A percentile compares a stretch with the other conserved stretches of the same genome.
Evolutionary conservation across 1,140 invertebrate genomes (phyloP).

Genomic region (Protaetia brevitarsis): DNA sequence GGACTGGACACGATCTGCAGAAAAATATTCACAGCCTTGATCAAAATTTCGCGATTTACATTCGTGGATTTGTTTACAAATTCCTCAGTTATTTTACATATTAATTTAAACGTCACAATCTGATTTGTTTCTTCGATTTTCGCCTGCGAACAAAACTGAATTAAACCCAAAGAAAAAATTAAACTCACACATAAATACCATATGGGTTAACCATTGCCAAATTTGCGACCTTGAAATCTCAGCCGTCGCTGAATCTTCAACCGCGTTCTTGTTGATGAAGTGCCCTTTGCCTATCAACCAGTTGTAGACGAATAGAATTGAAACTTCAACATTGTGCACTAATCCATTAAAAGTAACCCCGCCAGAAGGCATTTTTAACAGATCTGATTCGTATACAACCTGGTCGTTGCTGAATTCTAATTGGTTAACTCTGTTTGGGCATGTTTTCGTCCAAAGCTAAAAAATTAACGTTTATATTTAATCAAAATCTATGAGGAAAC

Average conservation of each 20-base stretch:
- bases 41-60: constrained; percentile 49
- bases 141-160: constrained; percentile 28
- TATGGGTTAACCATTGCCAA: constrained; percentile 71
- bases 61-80: constrained; percentile 41
- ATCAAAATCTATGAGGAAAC: constrained; percentile 12
- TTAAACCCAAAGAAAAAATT: constrained; percentile 18
- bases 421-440: constrained; percentile 46
- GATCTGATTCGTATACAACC: constrained; percentile 49
- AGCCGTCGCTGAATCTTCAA: constrained; percentile 73
- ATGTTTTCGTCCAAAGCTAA: constrained; percentile 52
- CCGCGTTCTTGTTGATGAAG: constrained; percentile 61
- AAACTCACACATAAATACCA: constrained; percentile 43
- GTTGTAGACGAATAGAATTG: constrained; percentile 63
- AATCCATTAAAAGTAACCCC: constrained; percentile 60
- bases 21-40: constrained; percentile 54
- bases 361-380: constrained; percentile 61
- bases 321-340: constrained; percentile 62
- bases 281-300: constrained; percentile 68
- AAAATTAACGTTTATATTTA: constrained; percentile 21
- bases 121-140: constrained; percentile 50
- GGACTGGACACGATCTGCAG: constrained; percentile 54
- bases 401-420: constrained; percentile 43
- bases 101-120: constrained; percentile 50
- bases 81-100: constrained; percentile 49
- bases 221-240: constrained; percentile 70